Percentiles rank a stretch among this genome's conserved stretches.
These are phyloP conservation scores for Naso thynnoides DNA, from an alignment of 2,797 vertebrate genomes.

Conservation along the genomic window DNA sequence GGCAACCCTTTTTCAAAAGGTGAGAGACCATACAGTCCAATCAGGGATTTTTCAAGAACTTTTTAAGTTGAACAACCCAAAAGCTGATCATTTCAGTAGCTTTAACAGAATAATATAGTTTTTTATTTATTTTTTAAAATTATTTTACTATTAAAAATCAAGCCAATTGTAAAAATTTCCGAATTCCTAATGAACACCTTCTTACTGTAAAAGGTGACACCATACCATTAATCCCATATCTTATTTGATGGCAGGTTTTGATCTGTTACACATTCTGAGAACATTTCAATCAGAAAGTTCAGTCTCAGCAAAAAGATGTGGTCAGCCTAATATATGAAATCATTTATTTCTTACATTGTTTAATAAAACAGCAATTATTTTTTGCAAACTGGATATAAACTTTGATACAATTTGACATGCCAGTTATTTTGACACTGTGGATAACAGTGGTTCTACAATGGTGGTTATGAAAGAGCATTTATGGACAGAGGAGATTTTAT, in stretches of 20 bases:
- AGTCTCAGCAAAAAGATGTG: slow-evolving; percentile 9
- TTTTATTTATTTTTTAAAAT: background rate
- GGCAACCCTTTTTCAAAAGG: background rate
- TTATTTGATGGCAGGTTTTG: background rate
- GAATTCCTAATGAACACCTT: background rate
- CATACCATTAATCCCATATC: background rate
- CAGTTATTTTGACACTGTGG: slow-evolving; percentile 67
- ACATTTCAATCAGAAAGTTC: slow-evolving; percentile 3
- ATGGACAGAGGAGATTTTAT: slow-evolving; percentile 54
- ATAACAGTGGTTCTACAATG: slow-evolving; percentile 64
- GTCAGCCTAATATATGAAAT: slow-evolving; percentile 72
- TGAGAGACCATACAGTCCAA: background rate
- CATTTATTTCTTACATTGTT: slow-evolving; percentile 77
- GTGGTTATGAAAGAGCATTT: slow-evolving; percentile 63
- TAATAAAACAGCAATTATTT: slow-evolving; percentile 76
- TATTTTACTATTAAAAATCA: slow-evolving; percentile 3
- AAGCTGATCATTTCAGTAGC: background rate
- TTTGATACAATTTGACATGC: slow-evolving; percentile 79
- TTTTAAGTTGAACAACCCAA: no score
- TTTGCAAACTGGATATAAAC: slow-evolving; percentile 86
- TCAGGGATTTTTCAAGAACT: background rate
- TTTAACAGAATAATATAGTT: background rate
- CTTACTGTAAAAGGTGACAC: background rate
- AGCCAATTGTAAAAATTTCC: background rate
- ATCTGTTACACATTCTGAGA: background rate